These are phyloP conservation scores for Aethes cnicana DNA, from an alignment of 2,888 invertebrate genomes.

Conservation along the genomic window DNA sequence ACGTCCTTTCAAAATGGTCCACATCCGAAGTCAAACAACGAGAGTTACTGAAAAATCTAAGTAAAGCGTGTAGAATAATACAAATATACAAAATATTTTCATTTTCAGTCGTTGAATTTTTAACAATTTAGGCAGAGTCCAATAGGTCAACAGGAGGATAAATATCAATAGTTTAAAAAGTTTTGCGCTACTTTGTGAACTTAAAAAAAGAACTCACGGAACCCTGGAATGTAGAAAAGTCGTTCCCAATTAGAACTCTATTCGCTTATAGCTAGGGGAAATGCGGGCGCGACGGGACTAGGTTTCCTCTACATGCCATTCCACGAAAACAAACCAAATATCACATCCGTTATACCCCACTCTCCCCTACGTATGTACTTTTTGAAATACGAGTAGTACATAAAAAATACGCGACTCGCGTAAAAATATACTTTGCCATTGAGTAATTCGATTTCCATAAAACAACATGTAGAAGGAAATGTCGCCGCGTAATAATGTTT, in stretches of 20 bases:
- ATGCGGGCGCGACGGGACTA: constrained; percentile 79
- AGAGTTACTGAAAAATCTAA: constrained; percentile 43
- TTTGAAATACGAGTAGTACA: constrained; percentile 11
- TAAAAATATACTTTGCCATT: constrained; percentile 24
- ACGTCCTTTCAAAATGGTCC: constrained; percentile 43
- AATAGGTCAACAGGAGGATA: constrained; percentile 34
- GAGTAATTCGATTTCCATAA: constrained; percentile 47
- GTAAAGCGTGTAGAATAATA: constrained; percentile 52
- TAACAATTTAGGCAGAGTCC: constrained; percentile 52
- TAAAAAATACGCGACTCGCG: constrained; percentile 19
- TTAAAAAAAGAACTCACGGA: constrained; percentile 50
- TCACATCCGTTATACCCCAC: constrained; percentile 2
- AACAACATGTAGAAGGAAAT: constrained; percentile 69
- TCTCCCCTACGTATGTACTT: constrained; percentile 9
- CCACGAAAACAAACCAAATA: constrained; percentile 44
- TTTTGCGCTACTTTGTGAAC: constrained; percentile 63
- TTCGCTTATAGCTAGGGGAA: constrained; percentile 69
- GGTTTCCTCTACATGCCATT: constrained; percentile 64
- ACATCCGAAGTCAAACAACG: constrained; percentile 46
- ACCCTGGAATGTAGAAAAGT: constrained; percentile 78
- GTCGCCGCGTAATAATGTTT: constrained; percentile 60
- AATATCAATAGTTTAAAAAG: constrained; percentile 29
- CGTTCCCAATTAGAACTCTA: constrained; percentile 61
- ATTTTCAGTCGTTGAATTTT: constrained; percentile 61
- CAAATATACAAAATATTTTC: constrained; percentile 68